Evolutionary conservation across 2,797 vertebrate genomes (phyloP).

Genomic region (Pangasius macronema): DNA sequence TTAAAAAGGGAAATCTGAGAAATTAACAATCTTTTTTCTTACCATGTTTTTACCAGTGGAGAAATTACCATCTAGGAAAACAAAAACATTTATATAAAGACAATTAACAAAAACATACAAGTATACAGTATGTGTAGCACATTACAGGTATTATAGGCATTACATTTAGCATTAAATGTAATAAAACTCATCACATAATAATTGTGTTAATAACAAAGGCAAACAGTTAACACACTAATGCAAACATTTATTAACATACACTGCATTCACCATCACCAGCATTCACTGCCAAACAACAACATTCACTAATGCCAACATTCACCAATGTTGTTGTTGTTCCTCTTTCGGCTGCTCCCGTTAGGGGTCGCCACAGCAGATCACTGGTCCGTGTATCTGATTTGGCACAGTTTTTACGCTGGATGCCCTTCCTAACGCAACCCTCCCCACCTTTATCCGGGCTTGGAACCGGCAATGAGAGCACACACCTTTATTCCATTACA

Average conservation of each 20-base stretch:
- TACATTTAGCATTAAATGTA: neutral
- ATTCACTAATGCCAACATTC: neutral
- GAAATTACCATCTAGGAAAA: conserved; percentile 36
- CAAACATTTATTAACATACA: neutral
- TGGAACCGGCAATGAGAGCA: too few species aligned
- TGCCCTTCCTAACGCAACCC: too few species aligned
- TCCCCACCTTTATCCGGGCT: too few species aligned
- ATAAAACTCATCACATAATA: neutral
- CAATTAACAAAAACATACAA: neutral
- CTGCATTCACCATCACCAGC: neutral
- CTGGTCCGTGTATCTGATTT: too few species aligned
- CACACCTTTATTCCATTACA: neutral
- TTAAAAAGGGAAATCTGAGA: neutral
- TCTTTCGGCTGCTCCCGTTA: too few species aligned
- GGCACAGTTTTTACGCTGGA: too few species aligned
- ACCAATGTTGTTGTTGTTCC: neutral
- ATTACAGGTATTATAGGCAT: neutral
- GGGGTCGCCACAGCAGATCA: too few species aligned
- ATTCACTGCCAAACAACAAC: neutral
- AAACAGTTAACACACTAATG: neutral
- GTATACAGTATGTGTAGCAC: neutral
- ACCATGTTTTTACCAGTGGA: conserved; percentile 35
- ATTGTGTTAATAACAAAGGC: neutral
- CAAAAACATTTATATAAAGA: conserved; percentile 6
- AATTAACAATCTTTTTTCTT: conserved; percentile 21